phyloP scores from a whole-genome alignment of 2,113 vertebrate genomes.

The Corythornis madagascariensis region DNA sequence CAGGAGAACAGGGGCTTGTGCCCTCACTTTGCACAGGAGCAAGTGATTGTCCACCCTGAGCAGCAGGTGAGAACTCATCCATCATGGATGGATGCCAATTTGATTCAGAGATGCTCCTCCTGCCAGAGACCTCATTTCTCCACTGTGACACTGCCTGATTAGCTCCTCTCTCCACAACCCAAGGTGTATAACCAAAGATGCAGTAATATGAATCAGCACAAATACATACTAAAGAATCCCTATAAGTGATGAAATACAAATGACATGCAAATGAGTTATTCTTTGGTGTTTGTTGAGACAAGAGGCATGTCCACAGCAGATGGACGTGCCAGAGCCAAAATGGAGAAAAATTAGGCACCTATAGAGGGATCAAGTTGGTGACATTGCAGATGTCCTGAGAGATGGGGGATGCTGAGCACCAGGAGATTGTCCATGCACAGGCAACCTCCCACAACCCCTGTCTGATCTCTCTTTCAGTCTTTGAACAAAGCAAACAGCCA shows the following conservation, averaged over 20 bases:
- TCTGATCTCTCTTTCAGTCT: background rate
- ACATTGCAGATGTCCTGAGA: background rate
- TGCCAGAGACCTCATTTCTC: background rate
- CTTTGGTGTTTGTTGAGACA: background rate
- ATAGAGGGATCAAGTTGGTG: background rate
- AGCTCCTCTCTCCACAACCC: background rate
- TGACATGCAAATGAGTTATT: background rate
- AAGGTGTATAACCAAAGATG: background rate
- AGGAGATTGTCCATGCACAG: background rate
- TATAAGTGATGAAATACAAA: background rate
- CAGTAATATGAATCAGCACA: background rate
- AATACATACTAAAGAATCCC: background rate
- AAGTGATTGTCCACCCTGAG: background rate
- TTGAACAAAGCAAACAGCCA: background rate
- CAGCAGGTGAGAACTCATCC: background rate
- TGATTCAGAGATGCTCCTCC: fast-evolving
- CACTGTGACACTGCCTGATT: fast-evolving
- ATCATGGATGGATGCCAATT: background rate
- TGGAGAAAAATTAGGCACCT: background rate
- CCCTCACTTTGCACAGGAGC: background rate
- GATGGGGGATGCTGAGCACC: background rate
- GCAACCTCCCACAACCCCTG: background rate
- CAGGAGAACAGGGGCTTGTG: background rate
- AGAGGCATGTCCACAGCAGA: background rate
- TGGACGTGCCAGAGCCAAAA: background rate